Base-by-base conservation (phyloP, 2,113 vertebrate species). In the Pterocles burchelli region DNA sequence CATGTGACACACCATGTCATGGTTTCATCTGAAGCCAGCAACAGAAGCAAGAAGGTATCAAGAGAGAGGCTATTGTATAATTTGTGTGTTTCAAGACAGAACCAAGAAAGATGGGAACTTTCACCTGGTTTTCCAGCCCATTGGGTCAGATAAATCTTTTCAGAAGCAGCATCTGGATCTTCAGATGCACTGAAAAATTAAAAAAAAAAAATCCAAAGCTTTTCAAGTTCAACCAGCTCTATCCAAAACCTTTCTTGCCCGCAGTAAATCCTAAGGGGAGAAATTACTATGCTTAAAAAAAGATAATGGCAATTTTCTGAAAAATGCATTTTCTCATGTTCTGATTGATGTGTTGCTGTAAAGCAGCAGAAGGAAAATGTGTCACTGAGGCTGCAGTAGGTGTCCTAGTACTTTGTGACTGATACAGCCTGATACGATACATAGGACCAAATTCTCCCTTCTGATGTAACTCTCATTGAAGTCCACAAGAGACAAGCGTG, bases 281-380 rank as follows among this genome's bases (percentile, higher is more conserved):
- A 95, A 95, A 96, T 95, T 94, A 87, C 84, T 93, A 59, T 90
- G 59, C 87, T 94, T 92, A 49, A 85, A 90, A 95, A 94, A 87
- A 90, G 63, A 92, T 90, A 95, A 96, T 95, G 93, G 45, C 70
- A 95, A 91, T 94, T 96, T 97, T 95, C 82, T 95, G 91, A 80
- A 94, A 97, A 96, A 93, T 92, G 78, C 78, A 85, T 92, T 96
- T 94, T 95, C 74, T 94, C 83, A 71, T 70, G 83, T 94, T 94
- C 72, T 84, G 75, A 75, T 94, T 97, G 95, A 95, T 93, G 79
- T 97, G 83, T 90, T 97, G 76, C 93, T 95, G 79, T 87, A 95
- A 97, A 97, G 91, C 76, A 93, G 89, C 89, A 92, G 91, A 92
- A 97, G 90, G 87, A 93, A 92, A 93, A 94, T 15, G 61, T 95